Percentiles rank a stretch among this genome's conserved stretches.
Evolutionary conservation across 1,140 invertebrate species (phyloP).

Genomic region (Zaprionus kolodkinae): DNA sequence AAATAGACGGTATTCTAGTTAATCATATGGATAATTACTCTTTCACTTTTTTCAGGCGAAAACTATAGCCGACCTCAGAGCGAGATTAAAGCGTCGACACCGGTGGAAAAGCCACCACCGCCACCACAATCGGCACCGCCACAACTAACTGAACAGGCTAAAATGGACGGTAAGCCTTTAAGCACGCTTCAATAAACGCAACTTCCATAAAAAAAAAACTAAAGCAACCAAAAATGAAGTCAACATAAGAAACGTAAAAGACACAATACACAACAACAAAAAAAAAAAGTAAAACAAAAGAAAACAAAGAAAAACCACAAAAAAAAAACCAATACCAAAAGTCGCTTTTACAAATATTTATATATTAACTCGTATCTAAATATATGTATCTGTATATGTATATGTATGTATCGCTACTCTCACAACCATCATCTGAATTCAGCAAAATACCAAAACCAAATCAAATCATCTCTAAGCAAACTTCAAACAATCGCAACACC

Average conservation of each 20-base stretch:
- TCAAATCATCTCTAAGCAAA: conserved; percentile 78
- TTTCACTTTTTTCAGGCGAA: conserved; percentile 61
- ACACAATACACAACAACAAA: conserved; percentile 33
- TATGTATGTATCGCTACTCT: conserved; percentile 83
- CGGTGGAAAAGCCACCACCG: conserved; percentile 87
- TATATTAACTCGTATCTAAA: conserved; percentile 81
- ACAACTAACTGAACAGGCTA: conserved; percentile 86
- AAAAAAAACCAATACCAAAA: conserved; percentile 42
- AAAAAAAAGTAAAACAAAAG: conserved; percentile 34
- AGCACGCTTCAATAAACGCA: conserved; percentile 83
- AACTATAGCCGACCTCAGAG: conserved; percentile 87
- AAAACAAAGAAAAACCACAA: conserved; percentile 7
- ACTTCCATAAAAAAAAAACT: conserved; percentile 71
- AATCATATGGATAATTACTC: background rate
- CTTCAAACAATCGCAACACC: conserved; percentile 65
- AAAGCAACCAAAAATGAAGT: conserved; percentile 51
- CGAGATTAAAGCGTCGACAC: conserved; percentile 89
- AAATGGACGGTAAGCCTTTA: conserved; percentile 84
- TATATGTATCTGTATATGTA: conserved; percentile 82
- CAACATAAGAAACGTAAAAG: conserved; percentile 48
- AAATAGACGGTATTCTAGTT: conserved; percentile 84
- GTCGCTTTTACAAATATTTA: conserved; percentile 83
- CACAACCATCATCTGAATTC: conserved; percentile 74
- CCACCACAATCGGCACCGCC: conserved; percentile 88
- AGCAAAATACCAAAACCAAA: conserved; percentile 30